Evolutionary conservation across 2,113 vertebrate genomes (phyloP).

Genomic region (Spermophilus dauricus): DNA sequence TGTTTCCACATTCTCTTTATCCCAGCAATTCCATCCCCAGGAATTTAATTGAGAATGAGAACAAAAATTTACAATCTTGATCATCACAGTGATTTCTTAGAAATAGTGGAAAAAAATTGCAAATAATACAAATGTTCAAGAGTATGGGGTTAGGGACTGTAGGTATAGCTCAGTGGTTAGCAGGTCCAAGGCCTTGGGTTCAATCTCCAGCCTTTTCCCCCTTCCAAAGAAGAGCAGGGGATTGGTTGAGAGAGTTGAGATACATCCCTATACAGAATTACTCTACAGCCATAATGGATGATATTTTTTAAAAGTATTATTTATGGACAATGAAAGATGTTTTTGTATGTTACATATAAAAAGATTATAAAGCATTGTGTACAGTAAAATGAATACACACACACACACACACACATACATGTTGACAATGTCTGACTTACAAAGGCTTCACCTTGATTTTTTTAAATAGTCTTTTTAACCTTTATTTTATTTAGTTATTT

Average conservation of each 20-base stretch:
- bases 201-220: too few species aligned
- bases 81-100: neutral
- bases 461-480: neutral
- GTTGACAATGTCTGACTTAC: neutral
- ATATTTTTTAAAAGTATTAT: neutral
- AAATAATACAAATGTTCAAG: neutral
- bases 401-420: too few species aligned
- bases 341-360: neutral
- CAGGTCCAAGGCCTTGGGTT: too few species aligned
- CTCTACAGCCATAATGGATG: neutral
- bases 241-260: constrained; percentile 11
- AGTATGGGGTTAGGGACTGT: neutral
- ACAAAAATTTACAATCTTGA: constrained; percentile 21
- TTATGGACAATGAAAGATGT: neutral
- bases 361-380: neutral
- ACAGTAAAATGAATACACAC: neutral
- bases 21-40: neutral
- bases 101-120: neutral
- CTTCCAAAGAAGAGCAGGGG: neutral
- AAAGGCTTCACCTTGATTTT: neutral
- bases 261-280: neutral
- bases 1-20: neutral
- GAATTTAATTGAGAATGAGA: constrained; percentile 18
- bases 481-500: too few species aligned
- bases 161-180: too few species aligned